Base-by-base conservation (phyloP, 1,140 invertebrate species). In the Solenopsis invicta region DNA sequence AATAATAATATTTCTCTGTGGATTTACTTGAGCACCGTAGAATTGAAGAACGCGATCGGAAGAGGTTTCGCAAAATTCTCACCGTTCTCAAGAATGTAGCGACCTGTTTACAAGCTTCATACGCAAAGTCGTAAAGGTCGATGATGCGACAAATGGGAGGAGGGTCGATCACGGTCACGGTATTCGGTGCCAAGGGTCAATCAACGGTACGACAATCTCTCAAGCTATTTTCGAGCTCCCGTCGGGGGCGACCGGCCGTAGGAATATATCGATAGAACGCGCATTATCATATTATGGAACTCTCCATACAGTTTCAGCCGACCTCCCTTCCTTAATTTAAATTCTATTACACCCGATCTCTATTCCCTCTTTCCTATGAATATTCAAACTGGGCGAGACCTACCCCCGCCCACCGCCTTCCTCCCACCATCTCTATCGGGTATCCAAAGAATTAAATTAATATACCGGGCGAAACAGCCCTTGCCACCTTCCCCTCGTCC, bases 401-500 rank as follows among this genome's bases (percentile, higher is more conserved):
- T 82, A 87, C 88, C 90, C 74, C 66, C 82, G n/a, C 69, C 87
- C 64, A 45, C 64, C 88, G 64, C 74, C 86, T 87, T 90, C 88
- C 91, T 89, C 88, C 87, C 92, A 92, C 87, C 92, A 92, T 94
- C 93, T 94, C 93, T 94, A 94, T 94, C 94, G 93, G 93, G 91
- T 95, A 94, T 94, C 94, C 92, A 94, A 95, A 95, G 94, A 95
- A 94, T 95, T 94, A 94, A 94, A 95, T 95, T 95, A 95, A 94
- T 95, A 95, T 94, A 94, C 92, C 92, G 90, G 85, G 92, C 92
- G 93, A 95, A 94, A 94, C 94, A 94, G 91, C 90, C 90, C 86
- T 89, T 89, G 69, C 80, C 85, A 56, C 85, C 52, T 50, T 72
- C 69, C 67, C 50, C 69, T 12, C 56, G 24, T 24, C 24, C 45